Percentiles rank a stretch among this genome's conserved stretches.
phyloP scores from a whole-genome alignment of 1,140 invertebrate genomes.

The Antheraea pernyi region DNA sequence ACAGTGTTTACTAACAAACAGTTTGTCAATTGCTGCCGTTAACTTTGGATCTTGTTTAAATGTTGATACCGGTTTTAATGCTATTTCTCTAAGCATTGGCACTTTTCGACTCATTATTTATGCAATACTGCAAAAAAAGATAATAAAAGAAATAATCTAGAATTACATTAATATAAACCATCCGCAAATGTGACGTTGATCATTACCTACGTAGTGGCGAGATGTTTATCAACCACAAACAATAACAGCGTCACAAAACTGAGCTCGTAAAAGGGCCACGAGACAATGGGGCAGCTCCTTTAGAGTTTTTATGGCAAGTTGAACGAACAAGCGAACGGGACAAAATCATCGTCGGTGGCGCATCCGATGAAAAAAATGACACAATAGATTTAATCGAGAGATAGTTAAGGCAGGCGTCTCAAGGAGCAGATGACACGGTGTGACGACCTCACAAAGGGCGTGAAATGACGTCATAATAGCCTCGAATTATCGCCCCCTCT shows the following conservation, averaged over 20 bases:
- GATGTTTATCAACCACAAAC: slow-evolving; percentile 78
- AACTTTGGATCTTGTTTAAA: slow-evolving; percentile 60
- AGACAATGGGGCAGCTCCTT: slow-evolving; percentile 72
- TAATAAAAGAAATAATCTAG: slow-evolving; percentile 25
- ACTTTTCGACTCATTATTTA: slow-evolving; percentile 59
- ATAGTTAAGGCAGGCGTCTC: slow-evolving; percentile 74
- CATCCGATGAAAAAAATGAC: slow-evolving; percentile 75
- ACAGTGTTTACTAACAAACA: slow-evolving; percentile 21
- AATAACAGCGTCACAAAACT: slow-evolving; percentile 76
- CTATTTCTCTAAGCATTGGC: slow-evolving; percentile 44
- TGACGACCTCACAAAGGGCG: slow-evolving; percentile 76
- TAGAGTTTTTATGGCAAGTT: slow-evolving; percentile 70
- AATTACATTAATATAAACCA: slow-evolving; percentile 63
- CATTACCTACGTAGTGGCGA: slow-evolving; percentile 72
- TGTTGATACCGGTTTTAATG: slow-evolving; percentile 27
- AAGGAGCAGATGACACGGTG: slow-evolving; percentile 75
- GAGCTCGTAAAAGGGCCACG: slow-evolving; percentile 72
- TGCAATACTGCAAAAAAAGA: neutral
- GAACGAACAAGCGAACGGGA: slow-evolving; percentile 68
- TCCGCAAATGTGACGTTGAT: slow-evolving; percentile 70
- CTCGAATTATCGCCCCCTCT: slow-evolving; percentile 78
- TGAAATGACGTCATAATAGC: slow-evolving; percentile 79
- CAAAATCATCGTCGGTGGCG: slow-evolving; percentile 76
- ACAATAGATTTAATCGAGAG: slow-evolving; percentile 78
- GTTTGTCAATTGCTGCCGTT: slow-evolving; percentile 55